A percentile compares a stretch with the other conserved stretches of the same genome.
Evolutionary conservation across 2,888 invertebrate species (phyloP).

Genomic region (Drosophila lutescens): DNA sequence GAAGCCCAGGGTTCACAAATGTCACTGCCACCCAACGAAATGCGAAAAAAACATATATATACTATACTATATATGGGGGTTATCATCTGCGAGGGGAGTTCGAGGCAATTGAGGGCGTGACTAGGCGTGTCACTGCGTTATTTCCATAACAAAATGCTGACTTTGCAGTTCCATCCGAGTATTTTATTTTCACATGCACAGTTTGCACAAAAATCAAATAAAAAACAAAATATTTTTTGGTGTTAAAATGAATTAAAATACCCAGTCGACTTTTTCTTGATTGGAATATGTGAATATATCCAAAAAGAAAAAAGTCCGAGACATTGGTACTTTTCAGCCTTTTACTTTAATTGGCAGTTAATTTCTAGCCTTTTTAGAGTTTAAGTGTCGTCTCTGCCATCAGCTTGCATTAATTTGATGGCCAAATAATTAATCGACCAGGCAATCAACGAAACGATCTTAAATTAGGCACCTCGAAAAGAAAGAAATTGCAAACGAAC

Average conservation of each 20-base stretch:
- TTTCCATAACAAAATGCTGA: constrained; percentile 32
- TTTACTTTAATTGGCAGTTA: constrained; percentile 2
- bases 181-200: not conserved
- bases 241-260: no score
- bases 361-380: not conserved
- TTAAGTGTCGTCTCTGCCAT: constrained; percentile 38
- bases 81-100: constrained; percentile 10
- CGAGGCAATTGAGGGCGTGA: constrained; percentile 35
- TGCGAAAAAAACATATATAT: not conserved
- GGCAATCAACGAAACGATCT: constrained; percentile 58
- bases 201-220: no score
- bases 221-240: no score
- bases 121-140: constrained; percentile 31
- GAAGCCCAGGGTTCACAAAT: constrained; percentile 70
- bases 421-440: constrained; percentile 40
- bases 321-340: not conserved
- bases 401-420: constrained; percentile 53
- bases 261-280: no score
- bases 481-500: constrained; percentile 6
- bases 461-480: constrained; percentile 35
- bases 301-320: no score
- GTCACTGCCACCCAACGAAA: constrained; percentile 53
- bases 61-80: constrained; percentile 8
- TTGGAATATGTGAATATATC: no score
- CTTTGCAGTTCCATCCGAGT: constrained; percentile 25